Evolutionary conservation across 2,888 invertebrate genomes (phyloP), one percentile per base, ranked within the genome.

Genomic region (Nemoura dubitans): DNA sequence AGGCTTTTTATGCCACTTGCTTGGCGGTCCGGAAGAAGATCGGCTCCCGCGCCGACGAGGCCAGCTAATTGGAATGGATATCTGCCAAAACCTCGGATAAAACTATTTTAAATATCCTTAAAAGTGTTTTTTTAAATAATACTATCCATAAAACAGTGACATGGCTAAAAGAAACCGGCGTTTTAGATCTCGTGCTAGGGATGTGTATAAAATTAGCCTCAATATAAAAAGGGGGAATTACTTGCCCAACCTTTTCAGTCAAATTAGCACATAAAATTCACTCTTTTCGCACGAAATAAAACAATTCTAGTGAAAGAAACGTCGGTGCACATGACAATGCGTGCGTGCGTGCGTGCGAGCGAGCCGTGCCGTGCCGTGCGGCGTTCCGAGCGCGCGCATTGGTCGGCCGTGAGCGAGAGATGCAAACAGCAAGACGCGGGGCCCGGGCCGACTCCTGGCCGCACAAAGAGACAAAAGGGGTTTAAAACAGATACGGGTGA

Each of bases 1-100:
- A 29, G 30, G 76, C 78, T 78, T 86, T 86, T 86, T 85, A 81
- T 81, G n/a, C 81, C 26, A 59, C 59, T 59, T 59, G 10, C 59
- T 59, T 59, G 14, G 16, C 59, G 59, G 59, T 7, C 14, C 59
- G 59, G 59, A 59, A 59, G 59, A 10, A 14, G 16, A 14, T 1
- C 21, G n/a, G 59, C 59, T 59, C 59, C 59, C 2, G 27, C n/a
- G 81, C 28, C 16, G n/a, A 78, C 78, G 29, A 16, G 29, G 30
- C 21, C 14, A 14, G 59, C 81, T 81, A 81, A 81, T 81, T 81
- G 81, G 81, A 81, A 81, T 81, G 81, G 30, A 81, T 81, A 7
- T 30, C 28, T n/a, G 81, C 81, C 81, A 81, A 81, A 81, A 28
- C 21, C 59, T 7, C 14, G 59, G 14, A 59, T 59, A 2, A 59